Evolutionary conservation across 2,888 invertebrate species (phyloP).

Genomic region (Drosophila pseudotakahashii): DNA sequence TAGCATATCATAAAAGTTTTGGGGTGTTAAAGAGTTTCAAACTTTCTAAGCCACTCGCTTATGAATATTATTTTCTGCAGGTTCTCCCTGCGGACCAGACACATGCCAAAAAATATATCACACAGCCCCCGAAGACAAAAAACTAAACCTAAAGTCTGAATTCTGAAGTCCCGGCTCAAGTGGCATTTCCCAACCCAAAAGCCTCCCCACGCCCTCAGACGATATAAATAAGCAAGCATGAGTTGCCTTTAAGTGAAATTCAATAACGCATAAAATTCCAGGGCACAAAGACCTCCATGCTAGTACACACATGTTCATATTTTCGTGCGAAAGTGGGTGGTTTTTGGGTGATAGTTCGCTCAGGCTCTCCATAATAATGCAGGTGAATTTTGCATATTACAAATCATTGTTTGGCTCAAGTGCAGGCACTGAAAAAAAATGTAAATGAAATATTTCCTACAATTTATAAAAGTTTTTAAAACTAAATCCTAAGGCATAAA

Average conservation of each 20-base stretch:
- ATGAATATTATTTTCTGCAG: conserved; percentile 13
- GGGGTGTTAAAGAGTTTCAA: conserved; percentile 7
- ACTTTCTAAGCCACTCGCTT: conserved; percentile 19
- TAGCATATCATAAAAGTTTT: conserved; percentile 25
- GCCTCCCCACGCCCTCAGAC: conserved; percentile 7
- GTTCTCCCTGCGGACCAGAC: conserved; percentile 21
- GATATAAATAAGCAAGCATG: conserved; percentile 37
- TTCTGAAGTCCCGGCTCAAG: conserved; percentile 46
- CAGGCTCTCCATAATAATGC: conserved; percentile 7
- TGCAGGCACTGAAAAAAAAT: conserved; percentile 16
- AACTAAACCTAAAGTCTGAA: too few species aligned
- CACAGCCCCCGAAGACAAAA: conserved; percentile 4
- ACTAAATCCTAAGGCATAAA: too few species aligned
- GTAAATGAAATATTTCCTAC: too few species aligned
- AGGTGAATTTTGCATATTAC: conserved; percentile 39
- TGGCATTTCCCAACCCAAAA: conserved; percentile 55
- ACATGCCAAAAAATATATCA: conserved; percentile 22
- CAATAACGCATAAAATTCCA: conserved; percentile 78
- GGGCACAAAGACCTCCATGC: conserved; percentile 50
- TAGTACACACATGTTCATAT: background rate
- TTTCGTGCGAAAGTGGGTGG: conserved; percentile 1
- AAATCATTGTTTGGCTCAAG: conserved; percentile 44
- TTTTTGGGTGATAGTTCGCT: conserved; percentile 12
- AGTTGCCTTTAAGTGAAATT: conserved; percentile 76
- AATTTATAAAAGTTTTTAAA: too few species aligned